Percentiles rank a stretch among this genome's conserved stretches.
These are phyloP conservation scores for Chalcis sispes DNA, from an alignment of 2,888 invertebrate species.

Conservation along the genomic window DNA sequence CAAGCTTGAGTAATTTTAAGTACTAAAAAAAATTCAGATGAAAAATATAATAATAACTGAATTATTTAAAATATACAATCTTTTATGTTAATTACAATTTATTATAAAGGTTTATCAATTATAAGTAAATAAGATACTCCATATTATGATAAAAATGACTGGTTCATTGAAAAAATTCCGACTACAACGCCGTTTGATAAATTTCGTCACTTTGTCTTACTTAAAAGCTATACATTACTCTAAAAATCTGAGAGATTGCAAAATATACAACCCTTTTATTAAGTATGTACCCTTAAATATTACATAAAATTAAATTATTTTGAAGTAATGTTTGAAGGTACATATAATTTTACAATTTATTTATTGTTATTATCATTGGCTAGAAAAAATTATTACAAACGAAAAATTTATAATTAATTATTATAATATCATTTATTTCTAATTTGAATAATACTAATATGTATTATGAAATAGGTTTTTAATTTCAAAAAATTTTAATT, in stretches of 20 bases:
- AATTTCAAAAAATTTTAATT: too few relatives aligned
- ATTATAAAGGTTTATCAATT: slow-evolving; percentile 38
- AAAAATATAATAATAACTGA: slow-evolving; percentile 43
- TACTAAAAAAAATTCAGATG: slow-evolving; percentile 37
- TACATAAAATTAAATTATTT: slow-evolving; percentile 7
- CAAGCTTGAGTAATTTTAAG: slow-evolving; percentile 27
- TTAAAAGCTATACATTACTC: slow-evolving; percentile 43
- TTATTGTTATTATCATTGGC: slow-evolving; percentile 25
- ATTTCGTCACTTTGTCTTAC: slow-evolving; percentile 46
- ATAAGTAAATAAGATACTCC: slow-evolving; percentile 33
- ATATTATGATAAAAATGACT: slow-evolving; percentile 32
- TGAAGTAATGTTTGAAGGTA: slow-evolving; percentile 16
- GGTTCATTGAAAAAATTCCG: slow-evolving; percentile 29
- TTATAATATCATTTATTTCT: too few relatives aligned
- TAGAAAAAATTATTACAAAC: slow-evolving; percentile 45
- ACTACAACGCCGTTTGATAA: slow-evolving; percentile 53
- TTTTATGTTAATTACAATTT: slow-evolving; percentile 43
- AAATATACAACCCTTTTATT: slow-evolving; percentile 50
- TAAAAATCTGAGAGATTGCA: slow-evolving; percentile 48
- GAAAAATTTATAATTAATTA: too few relatives aligned
- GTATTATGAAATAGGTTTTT: too few relatives aligned
- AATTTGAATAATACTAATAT: too few relatives aligned
- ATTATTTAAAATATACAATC: slow-evolving; percentile 55
- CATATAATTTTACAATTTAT: slow-evolving; percentile 20
- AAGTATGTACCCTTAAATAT: slow-evolving; percentile 2